Conservation (phyloP, 2,113 vertebrate genomes). For the Empidonax traillii region DNA sequence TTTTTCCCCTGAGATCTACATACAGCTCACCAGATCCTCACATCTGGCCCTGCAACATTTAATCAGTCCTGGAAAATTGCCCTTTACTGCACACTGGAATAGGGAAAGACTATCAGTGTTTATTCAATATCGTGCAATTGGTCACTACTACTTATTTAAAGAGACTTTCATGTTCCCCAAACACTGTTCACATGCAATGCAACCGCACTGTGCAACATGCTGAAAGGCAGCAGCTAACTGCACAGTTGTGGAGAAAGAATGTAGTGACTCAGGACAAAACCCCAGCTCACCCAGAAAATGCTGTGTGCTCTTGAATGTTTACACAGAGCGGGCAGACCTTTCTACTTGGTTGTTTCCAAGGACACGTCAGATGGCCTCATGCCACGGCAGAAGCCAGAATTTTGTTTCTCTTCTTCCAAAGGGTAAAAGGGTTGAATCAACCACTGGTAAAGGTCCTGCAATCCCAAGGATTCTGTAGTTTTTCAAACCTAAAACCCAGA, state of each 20-base stretch:
- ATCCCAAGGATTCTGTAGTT: background rate
- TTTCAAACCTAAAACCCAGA: background rate
- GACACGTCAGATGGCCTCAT: background rate
- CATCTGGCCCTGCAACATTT: background rate
- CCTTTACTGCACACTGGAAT: background rate
- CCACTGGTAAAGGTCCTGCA: background rate
- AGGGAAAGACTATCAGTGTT: background rate
- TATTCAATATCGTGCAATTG: background rate
- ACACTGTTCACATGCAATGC: background rate
- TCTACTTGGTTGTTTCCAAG: background rate
- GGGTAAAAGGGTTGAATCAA: background rate
- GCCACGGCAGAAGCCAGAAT: background rate
- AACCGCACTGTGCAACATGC: background rate
- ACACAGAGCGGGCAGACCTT: background rate
- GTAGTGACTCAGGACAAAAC: background rate
- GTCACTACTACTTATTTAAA: background rate
- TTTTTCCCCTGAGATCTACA: background rate
- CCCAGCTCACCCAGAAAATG: background rate
- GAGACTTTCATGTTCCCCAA: background rate
- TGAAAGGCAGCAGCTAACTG: background rate
- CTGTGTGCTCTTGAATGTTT: background rate
- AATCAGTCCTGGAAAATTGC: background rate
- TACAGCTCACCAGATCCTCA: background rate
- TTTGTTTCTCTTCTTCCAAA: background rate
- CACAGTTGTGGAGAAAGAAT: background rate